phyloP scores from a whole-genome alignment of 2,888 invertebrate genomes.

The Latrodectus elegans region DNA sequence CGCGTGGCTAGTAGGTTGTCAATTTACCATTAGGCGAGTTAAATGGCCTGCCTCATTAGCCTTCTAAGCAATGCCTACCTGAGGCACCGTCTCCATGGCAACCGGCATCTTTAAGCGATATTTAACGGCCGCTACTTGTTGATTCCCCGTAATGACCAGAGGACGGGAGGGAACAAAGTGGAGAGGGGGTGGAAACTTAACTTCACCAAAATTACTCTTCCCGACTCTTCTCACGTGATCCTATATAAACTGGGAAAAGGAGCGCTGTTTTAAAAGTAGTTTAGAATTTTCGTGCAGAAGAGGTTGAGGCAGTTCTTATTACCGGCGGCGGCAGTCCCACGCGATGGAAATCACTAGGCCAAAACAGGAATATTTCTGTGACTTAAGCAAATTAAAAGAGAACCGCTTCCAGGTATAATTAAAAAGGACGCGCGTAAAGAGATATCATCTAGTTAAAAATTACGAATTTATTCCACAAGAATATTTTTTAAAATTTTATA shows the following conservation, averaged over 20 bases:
- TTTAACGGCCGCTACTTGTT: conserved; percentile 65
- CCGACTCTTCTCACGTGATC: conserved; percentile 30
- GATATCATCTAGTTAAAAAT: no score
- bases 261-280: conserved; percentile 35
- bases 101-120: conserved; percentile 65
- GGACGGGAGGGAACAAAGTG: conserved; percentile 8
- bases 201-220: conserved; percentile 10
- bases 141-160: conserved; percentile 63
- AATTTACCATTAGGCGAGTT: conserved; percentile 66
- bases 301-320: no score
- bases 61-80: conserved; percentile 51
- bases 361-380: no score
- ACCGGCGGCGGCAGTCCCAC: no score
- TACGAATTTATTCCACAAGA: no score
- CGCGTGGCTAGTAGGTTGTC: conserved; percentile 54
- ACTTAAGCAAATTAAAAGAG: no score
- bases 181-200: neutral
- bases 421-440: no score
- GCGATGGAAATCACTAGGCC: no score
- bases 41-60: conserved; percentile 59
- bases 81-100: conserved; percentile 43
- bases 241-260: conserved; percentile 12
- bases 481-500: no score
- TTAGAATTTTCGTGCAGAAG: conserved; percentile 18
- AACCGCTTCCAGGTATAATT: no score